These are phyloP conservation scores for Drosophila borealis DNA, from an alignment of 2,888 invertebrate species.

Conservation along the genomic window DNA sequence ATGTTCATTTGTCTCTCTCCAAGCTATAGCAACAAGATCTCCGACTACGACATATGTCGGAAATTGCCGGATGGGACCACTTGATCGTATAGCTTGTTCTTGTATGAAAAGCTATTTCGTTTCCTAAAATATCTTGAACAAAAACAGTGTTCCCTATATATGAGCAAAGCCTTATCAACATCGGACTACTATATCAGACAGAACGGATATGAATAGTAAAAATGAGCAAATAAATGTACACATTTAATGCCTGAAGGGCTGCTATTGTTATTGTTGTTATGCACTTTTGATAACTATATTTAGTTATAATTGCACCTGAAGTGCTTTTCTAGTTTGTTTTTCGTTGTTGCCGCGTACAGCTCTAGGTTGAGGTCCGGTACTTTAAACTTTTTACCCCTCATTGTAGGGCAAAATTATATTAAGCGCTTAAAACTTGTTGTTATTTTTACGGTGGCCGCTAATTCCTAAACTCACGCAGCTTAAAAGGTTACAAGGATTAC, in stretches of 20 bases:
- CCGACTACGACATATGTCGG: too few relatives aligned
- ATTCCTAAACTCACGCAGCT: neutral
- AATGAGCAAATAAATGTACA: conserved; percentile 2
- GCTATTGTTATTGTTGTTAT: conserved; percentile 20
- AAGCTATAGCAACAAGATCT: too few relatives aligned
- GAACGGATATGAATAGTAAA: neutral
- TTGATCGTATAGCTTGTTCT: too few relatives aligned
- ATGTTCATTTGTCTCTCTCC: too few relatives aligned
- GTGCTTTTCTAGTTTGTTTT: conserved; percentile 1
- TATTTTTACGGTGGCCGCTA: neutral
- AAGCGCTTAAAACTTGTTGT: neutral
- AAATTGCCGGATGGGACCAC: too few relatives aligned
- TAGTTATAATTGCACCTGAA: conserved; percentile 40
- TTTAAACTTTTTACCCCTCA: neutral
- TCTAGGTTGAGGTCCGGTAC: neutral
- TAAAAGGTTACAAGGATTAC: neutral
- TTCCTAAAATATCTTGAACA: too few relatives aligned
- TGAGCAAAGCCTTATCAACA: too few relatives aligned
- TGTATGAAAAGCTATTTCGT: too few relatives aligned
- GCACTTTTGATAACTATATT: conserved; percentile 26
- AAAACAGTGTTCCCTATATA: too few relatives aligned
- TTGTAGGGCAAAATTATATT: neutral
- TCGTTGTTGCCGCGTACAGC: conserved; percentile 17
- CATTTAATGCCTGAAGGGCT: neutral
- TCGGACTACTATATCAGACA: too few relatives aligned